These are phyloP conservation scores for Zaprionus taronus DNA, from an alignment of 1,140 invertebrate species.

Conservation along the genomic window DNA sequence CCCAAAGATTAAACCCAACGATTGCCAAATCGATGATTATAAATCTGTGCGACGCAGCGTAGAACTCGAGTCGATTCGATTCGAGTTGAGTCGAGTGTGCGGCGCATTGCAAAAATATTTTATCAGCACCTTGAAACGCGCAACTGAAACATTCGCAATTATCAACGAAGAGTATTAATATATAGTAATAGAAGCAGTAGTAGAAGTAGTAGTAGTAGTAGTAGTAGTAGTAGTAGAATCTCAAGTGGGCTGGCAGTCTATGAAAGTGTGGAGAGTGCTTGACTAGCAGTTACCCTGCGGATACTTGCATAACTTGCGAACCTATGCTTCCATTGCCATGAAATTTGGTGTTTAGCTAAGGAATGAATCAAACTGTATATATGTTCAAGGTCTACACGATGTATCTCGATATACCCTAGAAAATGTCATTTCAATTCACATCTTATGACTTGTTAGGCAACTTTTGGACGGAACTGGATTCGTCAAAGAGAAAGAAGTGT, in stretches of 20 bases:
- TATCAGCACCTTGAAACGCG: conserved; percentile 55
- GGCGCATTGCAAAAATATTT: conserved; percentile 61
- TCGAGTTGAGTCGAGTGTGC: neutral
- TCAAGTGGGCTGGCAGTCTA: neutral
- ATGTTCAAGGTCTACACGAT: neutral
- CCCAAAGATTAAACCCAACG: neutral
- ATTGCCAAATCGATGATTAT: neutral
- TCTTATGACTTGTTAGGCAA: neutral
- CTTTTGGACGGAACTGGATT: neutral
- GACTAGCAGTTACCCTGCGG: neutral
- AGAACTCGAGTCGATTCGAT: neutral
- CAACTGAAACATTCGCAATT: conserved; percentile 44
- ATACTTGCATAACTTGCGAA: neutral
- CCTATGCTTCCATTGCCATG: neutral
- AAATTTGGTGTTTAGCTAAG: neutral
- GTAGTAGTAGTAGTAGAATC: neutral
- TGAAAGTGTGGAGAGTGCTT: neutral
- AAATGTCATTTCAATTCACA: neutral
- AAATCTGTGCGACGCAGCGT: neutral
- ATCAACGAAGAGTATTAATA: conserved; percentile 14
- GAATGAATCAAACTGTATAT: neutral
- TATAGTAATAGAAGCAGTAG: neutral
- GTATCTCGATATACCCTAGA: neutral
- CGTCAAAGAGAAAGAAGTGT: neutral
- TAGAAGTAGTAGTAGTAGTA: neutral